These are phyloP conservation scores for Enchytraeus crypticus DNA, from an alignment of 2,888 invertebrate species.

Conservation along the genomic window DNA sequence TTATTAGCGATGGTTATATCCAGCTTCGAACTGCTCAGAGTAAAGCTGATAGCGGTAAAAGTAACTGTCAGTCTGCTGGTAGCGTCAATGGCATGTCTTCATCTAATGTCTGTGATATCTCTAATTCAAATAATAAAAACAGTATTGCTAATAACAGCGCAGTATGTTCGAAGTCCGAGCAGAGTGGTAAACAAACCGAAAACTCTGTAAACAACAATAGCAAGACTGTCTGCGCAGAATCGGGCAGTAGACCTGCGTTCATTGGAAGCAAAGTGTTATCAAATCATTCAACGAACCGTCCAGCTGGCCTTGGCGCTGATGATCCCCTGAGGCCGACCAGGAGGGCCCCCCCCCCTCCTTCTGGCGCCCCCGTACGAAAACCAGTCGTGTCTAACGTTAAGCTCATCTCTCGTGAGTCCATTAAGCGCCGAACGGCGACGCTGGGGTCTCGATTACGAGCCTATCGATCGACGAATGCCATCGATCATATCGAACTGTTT, in stretches of 20 bases:
- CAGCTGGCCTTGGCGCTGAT: neutral
- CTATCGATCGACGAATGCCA: neutral
- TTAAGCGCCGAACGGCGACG: neutral
- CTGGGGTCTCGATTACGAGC: neutral
- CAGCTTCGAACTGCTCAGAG: neutral
- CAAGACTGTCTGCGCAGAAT: neutral
- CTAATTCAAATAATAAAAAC: too few relatives aligned
- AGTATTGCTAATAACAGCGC: too few relatives aligned
- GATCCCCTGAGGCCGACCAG: neutral
- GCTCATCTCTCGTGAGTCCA: neutral
- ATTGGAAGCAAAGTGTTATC: too few relatives aligned
- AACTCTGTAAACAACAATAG: neutral
- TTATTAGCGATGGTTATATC: slow-evolving; percentile 5
- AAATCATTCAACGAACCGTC: neutral
- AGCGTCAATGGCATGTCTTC: too few relatives aligned
- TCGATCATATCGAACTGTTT: neutral
- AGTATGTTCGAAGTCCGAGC: too few relatives aligned
- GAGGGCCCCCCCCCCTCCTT: neutral
- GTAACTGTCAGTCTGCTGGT: too few relatives aligned
- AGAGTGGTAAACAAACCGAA: too few relatives aligned
- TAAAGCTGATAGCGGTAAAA: too few relatives aligned
- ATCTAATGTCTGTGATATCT: too few relatives aligned
- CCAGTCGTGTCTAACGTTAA: neutral
- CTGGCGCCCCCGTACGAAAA: neutral
- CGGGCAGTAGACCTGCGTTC: too few relatives aligned